Percentiles rank a stretch among this genome's conserved stretches.
Conservation (phyloP, 2,797 vertebrate genomes). For the Dipus sagitta region DNA sequence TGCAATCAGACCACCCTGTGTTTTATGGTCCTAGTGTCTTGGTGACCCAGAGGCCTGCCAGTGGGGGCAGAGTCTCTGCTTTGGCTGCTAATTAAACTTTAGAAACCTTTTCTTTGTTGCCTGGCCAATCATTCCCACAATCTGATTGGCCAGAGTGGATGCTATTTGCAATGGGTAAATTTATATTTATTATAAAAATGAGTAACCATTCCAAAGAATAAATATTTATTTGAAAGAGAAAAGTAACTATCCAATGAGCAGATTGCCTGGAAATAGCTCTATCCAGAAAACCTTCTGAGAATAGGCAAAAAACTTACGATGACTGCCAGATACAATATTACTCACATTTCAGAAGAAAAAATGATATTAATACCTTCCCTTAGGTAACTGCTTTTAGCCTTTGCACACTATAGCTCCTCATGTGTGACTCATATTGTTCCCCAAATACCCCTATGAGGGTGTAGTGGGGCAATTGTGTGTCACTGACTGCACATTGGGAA, state of each 20-base stretch:
- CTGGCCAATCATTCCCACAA: slow-evolving; percentile 69
- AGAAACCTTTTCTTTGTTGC: slow-evolving; percentile 78
- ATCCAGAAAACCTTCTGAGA: slow-evolving; percentile 74
- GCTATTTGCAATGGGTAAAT: slow-evolving; percentile 74
- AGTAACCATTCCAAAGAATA: slow-evolving; percentile 73
- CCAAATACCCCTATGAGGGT: background rate
- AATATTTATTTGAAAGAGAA: slow-evolving; percentile 81
- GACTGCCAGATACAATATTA: slow-evolving; percentile 77
- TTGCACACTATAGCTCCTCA: background rate
- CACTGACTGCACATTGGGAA: background rate
- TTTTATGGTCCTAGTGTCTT: slow-evolving; percentile 67
- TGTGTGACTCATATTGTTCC: slow-evolving; percentile 12
- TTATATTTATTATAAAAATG: slow-evolving; percentile 78
- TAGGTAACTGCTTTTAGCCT: slow-evolving; percentile 51
- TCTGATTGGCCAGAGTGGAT: slow-evolving; percentile 79
- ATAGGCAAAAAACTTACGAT: slow-evolving; percentile 73
- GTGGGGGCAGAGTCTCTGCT: slow-evolving; percentile 66
- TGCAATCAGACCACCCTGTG: slow-evolving; percentile 79
- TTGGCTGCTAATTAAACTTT: slow-evolving; percentile 77
- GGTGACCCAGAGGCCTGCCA: slow-evolving; percentile 32
- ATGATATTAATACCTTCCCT: slow-evolving; percentile 52
- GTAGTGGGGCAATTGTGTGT: background rate
- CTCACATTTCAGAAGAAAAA: slow-evolving; percentile 69
- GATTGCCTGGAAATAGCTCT: slow-evolving; percentile 83
- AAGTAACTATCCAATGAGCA: slow-evolving; percentile 75